phyloP scores from a whole-genome alignment of 2,113 vertebrate species.

The Dinomys branickii region DNA sequence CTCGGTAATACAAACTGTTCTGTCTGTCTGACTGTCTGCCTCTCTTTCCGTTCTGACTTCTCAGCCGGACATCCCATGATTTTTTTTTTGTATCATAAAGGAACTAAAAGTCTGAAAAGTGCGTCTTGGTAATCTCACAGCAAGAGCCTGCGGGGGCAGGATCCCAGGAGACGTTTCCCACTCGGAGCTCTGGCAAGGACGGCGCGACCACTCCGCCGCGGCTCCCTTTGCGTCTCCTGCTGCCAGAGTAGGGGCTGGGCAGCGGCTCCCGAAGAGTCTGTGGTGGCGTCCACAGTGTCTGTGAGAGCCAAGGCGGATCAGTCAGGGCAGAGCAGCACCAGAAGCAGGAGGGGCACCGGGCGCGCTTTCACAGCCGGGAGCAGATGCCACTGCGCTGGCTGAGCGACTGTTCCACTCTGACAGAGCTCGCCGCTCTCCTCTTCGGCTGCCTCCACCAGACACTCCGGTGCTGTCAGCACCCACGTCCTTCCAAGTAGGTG shows the following conservation, averaged over 20 bases:
- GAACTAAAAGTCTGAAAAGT: background rate
- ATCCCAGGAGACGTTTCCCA: background rate
- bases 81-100: background rate
- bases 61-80: background rate
- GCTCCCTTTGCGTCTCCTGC: background rate
- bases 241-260: rapidly evolving
- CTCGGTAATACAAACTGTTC: background rate
- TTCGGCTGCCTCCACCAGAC: no score
- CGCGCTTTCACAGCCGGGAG: no score
- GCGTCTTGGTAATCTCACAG: background rate
- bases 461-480: background rate
- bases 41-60: background rate
- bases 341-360: background rate
- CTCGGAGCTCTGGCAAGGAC: background rate
- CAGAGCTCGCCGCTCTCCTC: background rate
- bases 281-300: background rate
- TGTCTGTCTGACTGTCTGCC: background rate
- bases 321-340: background rate
- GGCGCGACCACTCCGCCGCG: no score
- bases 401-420: rapidly evolving
- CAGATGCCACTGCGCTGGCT: no score
- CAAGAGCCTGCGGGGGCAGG: background rate
- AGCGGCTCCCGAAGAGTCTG: background rate
- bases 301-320: background rate
- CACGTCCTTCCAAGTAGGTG: no score